Conservation (phyloP, 1,140 invertebrate species). For the Colletes gigas region DNA sequence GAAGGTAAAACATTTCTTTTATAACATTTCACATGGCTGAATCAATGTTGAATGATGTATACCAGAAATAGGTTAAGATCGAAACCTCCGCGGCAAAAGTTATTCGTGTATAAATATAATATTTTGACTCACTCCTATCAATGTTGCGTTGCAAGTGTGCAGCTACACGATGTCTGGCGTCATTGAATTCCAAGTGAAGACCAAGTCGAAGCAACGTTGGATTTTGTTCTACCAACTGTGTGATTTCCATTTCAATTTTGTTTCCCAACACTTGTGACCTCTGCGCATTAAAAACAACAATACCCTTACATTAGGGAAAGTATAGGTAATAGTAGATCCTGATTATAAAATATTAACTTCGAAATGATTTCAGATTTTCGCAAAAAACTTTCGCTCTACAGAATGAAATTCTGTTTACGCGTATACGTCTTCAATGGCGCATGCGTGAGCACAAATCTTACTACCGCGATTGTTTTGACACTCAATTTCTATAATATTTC, state of each 20-base stretch:
- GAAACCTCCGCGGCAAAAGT: not conserved
- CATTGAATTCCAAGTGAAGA: conserved; percentile 97
- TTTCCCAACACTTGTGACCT: conserved; percentile 97
- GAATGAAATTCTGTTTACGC: too few relatives aligned
- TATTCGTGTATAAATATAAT: not conserved
- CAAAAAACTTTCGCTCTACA: too few relatives aligned
- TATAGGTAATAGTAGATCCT: not conserved
- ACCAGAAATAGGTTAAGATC: not conserved
- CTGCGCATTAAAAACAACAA: conserved; percentile 79
- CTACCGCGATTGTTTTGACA: too few relatives aligned
- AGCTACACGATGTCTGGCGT: conserved; percentile 95
- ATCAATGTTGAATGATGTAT: not conserved
- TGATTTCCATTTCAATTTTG: conserved; percentile 99
- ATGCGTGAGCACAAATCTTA: too few relatives aligned
- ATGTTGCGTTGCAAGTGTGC: conserved; percentile 97
- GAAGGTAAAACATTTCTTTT: not conserved
- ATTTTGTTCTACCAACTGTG: conserved; percentile 95
- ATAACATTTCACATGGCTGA: not conserved
- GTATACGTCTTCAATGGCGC: too few relatives aligned
- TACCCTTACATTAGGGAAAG: not conserved
- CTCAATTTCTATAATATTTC: too few relatives aligned
- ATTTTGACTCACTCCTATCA: conserved; percentile 93
- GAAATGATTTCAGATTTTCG: too few relatives aligned
- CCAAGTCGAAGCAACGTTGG: conserved; percentile 94
- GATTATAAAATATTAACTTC: too few relatives aligned